Conservation (phyloP, 2,888 invertebrate species). For the Amitus sp. region DNA sequence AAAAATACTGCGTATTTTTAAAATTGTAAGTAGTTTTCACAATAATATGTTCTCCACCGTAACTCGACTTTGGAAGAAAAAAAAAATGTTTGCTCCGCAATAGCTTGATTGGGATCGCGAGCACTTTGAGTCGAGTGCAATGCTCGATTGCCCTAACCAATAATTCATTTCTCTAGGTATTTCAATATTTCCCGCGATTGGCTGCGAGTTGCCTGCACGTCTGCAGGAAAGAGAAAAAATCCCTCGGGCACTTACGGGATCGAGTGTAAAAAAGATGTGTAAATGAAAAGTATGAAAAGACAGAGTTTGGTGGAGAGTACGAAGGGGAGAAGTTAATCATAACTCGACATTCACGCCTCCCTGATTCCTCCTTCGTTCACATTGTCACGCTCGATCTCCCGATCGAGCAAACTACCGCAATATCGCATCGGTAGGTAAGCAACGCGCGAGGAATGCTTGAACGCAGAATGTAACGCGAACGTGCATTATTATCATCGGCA, state of each 20-base stretch:
- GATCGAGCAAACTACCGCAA: slow-evolving; percentile 45
- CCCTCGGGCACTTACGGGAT: neutral
- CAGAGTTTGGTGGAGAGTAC: neutral
- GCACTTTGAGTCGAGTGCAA: too few relatives aligned
- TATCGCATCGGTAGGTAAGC: slow-evolving; percentile 41
- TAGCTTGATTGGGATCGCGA: too few relatives aligned
- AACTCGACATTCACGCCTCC: slow-evolving; percentile 53
- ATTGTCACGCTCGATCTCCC: slow-evolving; percentile 51
- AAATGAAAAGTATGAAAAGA: neutral
- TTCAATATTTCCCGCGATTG: too few relatives aligned
- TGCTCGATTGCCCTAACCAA: too few relatives aligned
- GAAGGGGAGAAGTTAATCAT: slow-evolving; percentile 46
- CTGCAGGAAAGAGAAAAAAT: neutral
- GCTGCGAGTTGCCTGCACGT: neutral
- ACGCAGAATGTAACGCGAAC: slow-evolving; percentile 43
- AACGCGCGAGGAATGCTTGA: slow-evolving; percentile 36
- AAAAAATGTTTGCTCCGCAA: too few relatives aligned
- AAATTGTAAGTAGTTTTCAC: too few relatives aligned
- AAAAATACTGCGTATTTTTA: too few relatives aligned
- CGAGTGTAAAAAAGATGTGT: neutral
- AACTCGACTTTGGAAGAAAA: too few relatives aligned
- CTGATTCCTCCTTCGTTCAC: slow-evolving; percentile 47
- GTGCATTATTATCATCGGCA: slow-evolving; percentile 48
- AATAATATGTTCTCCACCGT: too few relatives aligned
- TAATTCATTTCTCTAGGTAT: too few relatives aligned